phyloP scores from a whole-genome alignment of 2,113 vertebrate genomes.

The Murina feae region DNA sequence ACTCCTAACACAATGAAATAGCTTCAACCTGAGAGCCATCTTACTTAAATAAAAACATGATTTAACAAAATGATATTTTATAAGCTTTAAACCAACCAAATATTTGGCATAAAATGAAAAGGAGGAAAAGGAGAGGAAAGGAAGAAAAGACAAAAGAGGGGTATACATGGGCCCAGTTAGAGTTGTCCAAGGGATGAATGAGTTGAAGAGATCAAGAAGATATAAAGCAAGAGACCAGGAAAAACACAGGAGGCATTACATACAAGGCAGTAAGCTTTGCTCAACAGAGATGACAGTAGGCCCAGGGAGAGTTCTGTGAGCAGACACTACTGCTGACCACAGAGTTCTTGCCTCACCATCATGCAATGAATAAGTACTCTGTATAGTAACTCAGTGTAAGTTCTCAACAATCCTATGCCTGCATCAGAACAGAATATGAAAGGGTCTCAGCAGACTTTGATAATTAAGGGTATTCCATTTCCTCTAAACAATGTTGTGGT shows the following conservation, averaged over 20 bases:
- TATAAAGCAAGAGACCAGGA: not conserved
- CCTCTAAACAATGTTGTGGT: constrained; percentile 72
- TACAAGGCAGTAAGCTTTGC: not conserved
- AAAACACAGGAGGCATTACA: not conserved
- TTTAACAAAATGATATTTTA: constrained; percentile 43
- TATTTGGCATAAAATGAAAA: constrained; percentile 2
- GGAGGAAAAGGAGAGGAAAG: not conserved
- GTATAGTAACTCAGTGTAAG: constrained; percentile 58
- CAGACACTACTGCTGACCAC: not conserved
- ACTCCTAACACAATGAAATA: constrained; percentile 32
- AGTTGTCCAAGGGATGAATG: not conserved
- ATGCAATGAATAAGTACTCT: constrained; percentile 49
- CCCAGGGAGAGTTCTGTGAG: not conserved
- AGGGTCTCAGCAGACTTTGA: constrained; percentile 73
- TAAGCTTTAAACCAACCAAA: constrained; percentile 20
- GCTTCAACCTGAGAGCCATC: constrained; percentile 8
- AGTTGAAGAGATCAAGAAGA: not conserved
- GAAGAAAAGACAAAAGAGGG: not conserved
- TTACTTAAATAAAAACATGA: constrained; percentile 42
- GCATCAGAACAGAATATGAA: constrained; percentile 67
- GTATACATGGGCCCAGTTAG: not conserved
- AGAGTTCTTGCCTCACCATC: constrained; percentile 31
- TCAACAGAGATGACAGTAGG: not conserved
- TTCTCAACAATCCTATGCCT: constrained; percentile 71
- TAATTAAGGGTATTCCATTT: constrained; percentile 79